Conservation (phyloP, 2,113 vertebrate genomes). For the Corythornis cristatus region DNA sequence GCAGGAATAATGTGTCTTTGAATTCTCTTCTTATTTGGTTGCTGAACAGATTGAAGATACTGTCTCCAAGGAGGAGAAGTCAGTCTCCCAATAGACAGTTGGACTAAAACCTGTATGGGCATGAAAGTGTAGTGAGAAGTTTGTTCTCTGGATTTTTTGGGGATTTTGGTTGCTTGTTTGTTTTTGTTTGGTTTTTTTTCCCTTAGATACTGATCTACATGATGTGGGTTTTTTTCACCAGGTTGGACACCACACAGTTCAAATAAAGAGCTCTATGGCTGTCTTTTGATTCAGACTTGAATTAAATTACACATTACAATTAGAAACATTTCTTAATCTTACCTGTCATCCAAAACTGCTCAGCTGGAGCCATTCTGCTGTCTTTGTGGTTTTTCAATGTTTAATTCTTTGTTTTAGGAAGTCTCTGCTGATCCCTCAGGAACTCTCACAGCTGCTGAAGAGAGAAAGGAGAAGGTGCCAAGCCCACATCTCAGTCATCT, state of each 20-base stretch:
- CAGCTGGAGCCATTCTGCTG: background rate
- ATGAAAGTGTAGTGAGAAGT: background rate
- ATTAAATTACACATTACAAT: background rate
- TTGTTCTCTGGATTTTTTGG: background rate
- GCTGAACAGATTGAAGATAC: background rate
- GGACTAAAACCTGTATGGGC: background rate
- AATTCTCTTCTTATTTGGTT: background rate
- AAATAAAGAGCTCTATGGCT: background rate
- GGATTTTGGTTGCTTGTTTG: too few species aligned
- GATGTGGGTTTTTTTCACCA: background rate
- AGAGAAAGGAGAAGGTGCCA: constrained; percentile 95
- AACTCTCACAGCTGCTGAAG: constrained; percentile 84
- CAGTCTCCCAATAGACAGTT: background rate
- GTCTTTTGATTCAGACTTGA: background rate
- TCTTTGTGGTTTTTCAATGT: background rate
- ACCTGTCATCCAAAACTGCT: background rate
- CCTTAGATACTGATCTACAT: background rate
- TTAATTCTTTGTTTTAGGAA: constrained; percentile 80
- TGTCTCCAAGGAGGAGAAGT: background rate
- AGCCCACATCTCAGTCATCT: constrained; percentile 95
- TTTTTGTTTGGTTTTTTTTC: background rate
- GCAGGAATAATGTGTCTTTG: background rate
- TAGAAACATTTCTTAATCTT: background rate
- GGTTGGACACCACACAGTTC: background rate
- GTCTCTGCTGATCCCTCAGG: constrained; percentile 79